A percentile compares a stretch with the other conserved stretches of the same genome.
These are phyloP conservation scores for Sesia apiformis DNA, from an alignment of 2,888 invertebrate species.

Conservation along the genomic window DNA sequence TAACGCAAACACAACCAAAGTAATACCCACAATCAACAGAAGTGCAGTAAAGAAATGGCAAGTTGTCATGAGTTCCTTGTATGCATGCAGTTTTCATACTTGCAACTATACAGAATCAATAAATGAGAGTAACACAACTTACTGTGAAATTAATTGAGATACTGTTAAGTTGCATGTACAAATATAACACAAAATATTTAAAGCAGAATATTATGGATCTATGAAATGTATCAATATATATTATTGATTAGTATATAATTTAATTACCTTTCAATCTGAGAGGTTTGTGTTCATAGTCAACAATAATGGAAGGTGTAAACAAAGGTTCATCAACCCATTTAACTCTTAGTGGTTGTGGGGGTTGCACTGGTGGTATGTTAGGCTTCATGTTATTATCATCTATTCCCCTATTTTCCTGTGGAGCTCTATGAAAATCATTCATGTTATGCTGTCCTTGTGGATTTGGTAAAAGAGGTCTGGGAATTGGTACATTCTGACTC, in stretches of 20 bases:
- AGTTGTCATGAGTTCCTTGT: too few species aligned
- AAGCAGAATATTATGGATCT: too few species aligned
- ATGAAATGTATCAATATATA: too few species aligned
- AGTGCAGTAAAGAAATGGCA: too few species aligned
- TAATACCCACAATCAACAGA: too few species aligned
- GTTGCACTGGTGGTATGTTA: conserved; percentile 5
- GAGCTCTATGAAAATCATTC: conserved; percentile 18
- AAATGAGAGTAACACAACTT: too few species aligned
- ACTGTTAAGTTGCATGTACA: too few species aligned
- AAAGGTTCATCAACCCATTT: conserved; percentile 64
- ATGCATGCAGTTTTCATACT: too few species aligned
- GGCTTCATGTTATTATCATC: background rate
- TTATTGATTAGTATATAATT: background rate
- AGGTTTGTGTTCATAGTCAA: conserved; percentile 82
- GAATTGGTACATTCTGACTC: conserved; percentile 4
- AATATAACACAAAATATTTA: too few species aligned
- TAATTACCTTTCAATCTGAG: conserved; percentile 69
- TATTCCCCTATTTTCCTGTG: conserved; percentile 12
- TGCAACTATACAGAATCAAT: too few species aligned
- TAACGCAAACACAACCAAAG: too few species aligned
- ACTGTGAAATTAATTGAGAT: too few species aligned
- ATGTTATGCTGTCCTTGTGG: conserved; percentile 16
- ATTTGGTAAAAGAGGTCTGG: conserved; percentile 22
- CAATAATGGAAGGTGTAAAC: conserved; percentile 73
- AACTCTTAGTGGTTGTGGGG: conserved; percentile 17